Conservation (phyloP, 2,113 vertebrate species). For the Todiramphus saurophagus region DNA sequence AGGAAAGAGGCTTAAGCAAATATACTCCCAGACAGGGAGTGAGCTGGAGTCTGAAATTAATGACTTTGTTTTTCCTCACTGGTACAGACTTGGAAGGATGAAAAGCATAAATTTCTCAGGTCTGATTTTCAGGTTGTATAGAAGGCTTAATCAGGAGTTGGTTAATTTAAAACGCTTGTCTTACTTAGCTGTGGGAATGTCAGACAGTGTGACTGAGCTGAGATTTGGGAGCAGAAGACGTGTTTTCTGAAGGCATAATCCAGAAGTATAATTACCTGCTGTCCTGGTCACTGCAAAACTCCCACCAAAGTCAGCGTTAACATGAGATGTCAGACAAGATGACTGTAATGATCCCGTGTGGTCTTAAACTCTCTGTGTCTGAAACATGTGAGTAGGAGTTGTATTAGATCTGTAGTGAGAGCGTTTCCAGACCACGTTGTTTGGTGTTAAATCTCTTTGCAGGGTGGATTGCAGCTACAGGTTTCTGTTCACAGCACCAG, state of each 20-base stretch:
- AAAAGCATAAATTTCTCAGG: slow-evolving; percentile 40
- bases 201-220: background rate
- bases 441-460: background rate
- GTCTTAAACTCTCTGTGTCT: background rate
- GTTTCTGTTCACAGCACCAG: background rate
- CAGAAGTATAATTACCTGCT: background rate
- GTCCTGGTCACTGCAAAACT: background rate
- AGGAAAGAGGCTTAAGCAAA: slow-evolving; percentile 51
- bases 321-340: background rate
- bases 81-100: slow-evolving; percentile 22
- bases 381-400: background rate
- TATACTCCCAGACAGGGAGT: slow-evolving; percentile 59
- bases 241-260: background rate
- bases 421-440: background rate
- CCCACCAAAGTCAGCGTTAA: background rate
- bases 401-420: accelerated
- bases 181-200: background rate
- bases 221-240: background rate
- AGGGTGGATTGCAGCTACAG: background rate
- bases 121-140: slow-evolving; percentile 14
- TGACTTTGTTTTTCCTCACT: slow-evolving; percentile 56
- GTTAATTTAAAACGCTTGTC: background rate
- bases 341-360: background rate
- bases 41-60: slow-evolving; percentile 55
- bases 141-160: background rate